phyloP scores from a whole-genome alignment of 2,113 vertebrate genomes.

The Pantherophis guttatus region DNA sequence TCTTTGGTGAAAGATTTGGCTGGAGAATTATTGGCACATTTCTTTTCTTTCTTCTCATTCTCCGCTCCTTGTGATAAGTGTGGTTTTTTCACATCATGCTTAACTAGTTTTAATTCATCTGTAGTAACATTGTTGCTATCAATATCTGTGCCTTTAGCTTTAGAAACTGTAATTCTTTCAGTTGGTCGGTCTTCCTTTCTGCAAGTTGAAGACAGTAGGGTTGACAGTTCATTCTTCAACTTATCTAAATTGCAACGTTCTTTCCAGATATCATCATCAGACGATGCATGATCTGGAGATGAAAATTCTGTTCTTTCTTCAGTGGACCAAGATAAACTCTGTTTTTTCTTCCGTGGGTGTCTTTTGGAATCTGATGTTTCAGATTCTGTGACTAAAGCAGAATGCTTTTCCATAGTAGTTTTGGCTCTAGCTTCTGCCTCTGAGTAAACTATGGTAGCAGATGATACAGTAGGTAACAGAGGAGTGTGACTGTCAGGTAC shows the following conservation, averaged over 20 bases:
- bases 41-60: constrained; percentile 36
- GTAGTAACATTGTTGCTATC: fast-evolving
- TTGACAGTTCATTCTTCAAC: constrained; percentile 65
- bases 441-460: not conserved
- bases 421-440: constrained; percentile 28
- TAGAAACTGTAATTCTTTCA: not conserved
- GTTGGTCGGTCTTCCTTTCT: constrained; percentile 30
- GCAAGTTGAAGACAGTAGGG: constrained; percentile 60
- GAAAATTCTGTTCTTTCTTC: constrained; percentile 45
- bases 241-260: constrained; percentile 64
- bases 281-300: constrained; percentile 35
- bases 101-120: not conserved
- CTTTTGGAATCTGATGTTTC: not conserved
- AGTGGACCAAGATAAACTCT: constrained; percentile 37
- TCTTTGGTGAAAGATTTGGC: not conserved
- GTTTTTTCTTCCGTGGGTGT: not conserved
- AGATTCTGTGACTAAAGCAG: fast-evolving
- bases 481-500: constrained; percentile 45
- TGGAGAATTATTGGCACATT: not conserved
- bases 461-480: constrained; percentile 58
- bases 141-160: fast-evolving
- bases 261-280: constrained; percentile 58
- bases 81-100: fast-evolving
- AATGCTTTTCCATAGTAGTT: not conserved
- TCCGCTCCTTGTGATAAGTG: not conserved